Evolutionary conservation across 2,888 invertebrate genomes (phyloP), one percentile per base, ranked within the genome.

Genomic region (Reticulitermes lucifugus): DNA sequence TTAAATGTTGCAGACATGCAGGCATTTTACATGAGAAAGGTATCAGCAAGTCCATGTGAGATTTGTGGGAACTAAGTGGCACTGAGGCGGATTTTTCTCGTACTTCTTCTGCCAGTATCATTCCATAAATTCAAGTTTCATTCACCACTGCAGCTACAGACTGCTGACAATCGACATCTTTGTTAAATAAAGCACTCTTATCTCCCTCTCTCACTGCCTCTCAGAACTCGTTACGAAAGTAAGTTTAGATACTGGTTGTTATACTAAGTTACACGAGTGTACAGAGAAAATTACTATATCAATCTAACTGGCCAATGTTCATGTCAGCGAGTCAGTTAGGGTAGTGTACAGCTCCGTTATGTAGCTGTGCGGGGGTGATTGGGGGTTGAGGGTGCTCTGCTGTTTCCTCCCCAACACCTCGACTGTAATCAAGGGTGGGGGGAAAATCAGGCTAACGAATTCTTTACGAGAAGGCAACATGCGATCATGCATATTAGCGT

Each of bases 381-480:
- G 70, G 70, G 70, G 70, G 14, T 25, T 25, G n/a, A 9, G 65
- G 65, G n/a, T 65, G 65, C 65, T 0, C 7, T 65, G 25, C n/a
- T 12, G 73, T 73, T 73, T 73, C 73, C 79, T 73, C 51, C 41
- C 83, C 73, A 43, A 70, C 70, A 83, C 83, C 70, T 83, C 83
- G 83, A 21, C 83, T 25, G 83, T 73, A 70, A 83, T 83, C 83
- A 71, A 70, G 55, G 35, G 79, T 35, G 21, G 43, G 29, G 82
- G 25, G 18, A 29, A 43, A 51, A 65, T 65, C 41, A 25, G 25
- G 83, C 83, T 83, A 83, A 83, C 83, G 83, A 83, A 83, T 83
- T 83, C 71, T 83, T 83, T 83, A 83, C 83, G 83, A 83, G 70
- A 46, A 29, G 14, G 43, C 35, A 46, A 29, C 83, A 83, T 71